Evolutionary conservation across 2,113 vertebrate genomes (phyloP).

Genomic region (Patagioenas fasciata): DNA sequence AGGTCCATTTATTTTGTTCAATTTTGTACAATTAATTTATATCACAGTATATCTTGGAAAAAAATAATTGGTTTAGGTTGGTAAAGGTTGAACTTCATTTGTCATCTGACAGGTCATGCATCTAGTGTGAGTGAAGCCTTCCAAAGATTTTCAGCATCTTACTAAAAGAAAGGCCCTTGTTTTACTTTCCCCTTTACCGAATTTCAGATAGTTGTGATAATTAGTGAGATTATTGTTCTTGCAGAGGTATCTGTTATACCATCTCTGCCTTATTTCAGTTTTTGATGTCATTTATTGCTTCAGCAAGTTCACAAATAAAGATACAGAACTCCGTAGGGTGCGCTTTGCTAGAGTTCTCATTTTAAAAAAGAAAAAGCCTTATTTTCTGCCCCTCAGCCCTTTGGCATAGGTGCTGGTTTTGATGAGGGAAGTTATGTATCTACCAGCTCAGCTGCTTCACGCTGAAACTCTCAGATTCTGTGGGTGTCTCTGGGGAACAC

Average conservation of each 20-base stretch:
- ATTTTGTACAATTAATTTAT: background rate
- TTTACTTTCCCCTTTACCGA: background rate
- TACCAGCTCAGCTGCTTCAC: background rate
- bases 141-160: background rate
- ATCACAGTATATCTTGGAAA: background rate
- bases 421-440: background rate
- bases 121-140: background rate
- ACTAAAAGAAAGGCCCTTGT: background rate
- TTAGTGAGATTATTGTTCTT: background rate
- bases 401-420: background rate
- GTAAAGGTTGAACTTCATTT: background rate
- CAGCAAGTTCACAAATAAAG: background rate
- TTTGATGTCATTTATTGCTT: background rate
- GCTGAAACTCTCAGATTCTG: background rate
- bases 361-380: background rate
- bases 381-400: background rate
- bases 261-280: background rate
- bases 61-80: background rate
- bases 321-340: accelerated
- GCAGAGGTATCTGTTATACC: background rate
- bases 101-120: background rate
- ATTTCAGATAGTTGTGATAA: background rate
- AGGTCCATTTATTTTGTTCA: background rate
- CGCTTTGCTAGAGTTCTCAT: background rate
- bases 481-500: background rate